These are phyloP conservation scores for Symphodus melops DNA, from an alignment of 2,113 vertebrate genomes.

Conservation along the genomic window DNA sequence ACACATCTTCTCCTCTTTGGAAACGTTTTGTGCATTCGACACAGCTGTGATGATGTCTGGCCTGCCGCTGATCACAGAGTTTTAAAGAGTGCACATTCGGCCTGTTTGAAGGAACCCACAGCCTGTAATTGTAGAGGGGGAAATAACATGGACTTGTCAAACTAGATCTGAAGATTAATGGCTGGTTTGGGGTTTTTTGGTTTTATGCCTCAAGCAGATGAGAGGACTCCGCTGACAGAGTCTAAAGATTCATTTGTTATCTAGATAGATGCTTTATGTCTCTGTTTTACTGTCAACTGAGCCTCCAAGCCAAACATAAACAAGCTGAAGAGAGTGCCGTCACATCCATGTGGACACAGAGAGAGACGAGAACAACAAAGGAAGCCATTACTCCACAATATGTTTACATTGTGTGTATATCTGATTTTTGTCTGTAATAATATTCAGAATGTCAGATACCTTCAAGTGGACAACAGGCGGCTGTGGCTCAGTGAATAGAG, in stretches of 20 bases:
- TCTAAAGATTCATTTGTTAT: constrained; percentile 12
- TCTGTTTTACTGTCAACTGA: no score
- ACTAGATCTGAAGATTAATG: constrained; percentile 25
- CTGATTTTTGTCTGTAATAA: no score
- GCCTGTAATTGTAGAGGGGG: constrained; percentile 38
- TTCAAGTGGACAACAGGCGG: no score
- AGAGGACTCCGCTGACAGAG: constrained; percentile 5
- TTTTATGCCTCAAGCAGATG: constrained; percentile 15
- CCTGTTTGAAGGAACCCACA: constrained; percentile 33
- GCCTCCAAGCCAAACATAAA: no score
- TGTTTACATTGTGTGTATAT: no score
- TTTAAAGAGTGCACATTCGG: constrained; percentile 29
- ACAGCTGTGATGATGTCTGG: constrained; percentile 41
- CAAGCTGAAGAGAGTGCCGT: no score
- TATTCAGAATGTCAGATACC: no score
- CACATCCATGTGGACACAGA: no score
- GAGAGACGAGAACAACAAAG: no score
- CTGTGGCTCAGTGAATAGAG: no score
- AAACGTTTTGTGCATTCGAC: constrained; percentile 28
- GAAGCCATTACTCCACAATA: no score
- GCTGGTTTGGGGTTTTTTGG: constrained; percentile 39
- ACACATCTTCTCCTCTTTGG: constrained; percentile 15
- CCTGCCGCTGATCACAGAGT: background rate
- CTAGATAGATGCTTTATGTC: background rate
- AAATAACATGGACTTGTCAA: constrained; percentile 32